phyloP scores from a whole-genome alignment of 2,797 vertebrate species.

The Lophius americanus region DNA sequence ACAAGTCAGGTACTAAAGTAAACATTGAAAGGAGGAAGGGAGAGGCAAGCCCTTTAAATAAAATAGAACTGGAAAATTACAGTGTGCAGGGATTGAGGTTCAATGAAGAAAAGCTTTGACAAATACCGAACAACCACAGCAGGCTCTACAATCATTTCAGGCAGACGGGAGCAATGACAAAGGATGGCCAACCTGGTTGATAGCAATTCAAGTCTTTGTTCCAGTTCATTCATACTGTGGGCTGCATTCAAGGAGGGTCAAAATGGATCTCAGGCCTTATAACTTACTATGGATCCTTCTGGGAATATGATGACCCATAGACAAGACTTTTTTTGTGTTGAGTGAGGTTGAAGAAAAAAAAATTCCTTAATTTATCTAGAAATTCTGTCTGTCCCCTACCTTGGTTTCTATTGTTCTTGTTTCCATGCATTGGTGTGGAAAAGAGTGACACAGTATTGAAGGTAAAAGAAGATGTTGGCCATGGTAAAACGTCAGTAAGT shows the following conservation, averaged over 20 bases:
- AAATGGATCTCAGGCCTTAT: constrained; percentile 5
- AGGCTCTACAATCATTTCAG: background rate
- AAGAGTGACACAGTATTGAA: no score
- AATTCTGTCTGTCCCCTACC: constrained; percentile 3
- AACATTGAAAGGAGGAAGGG: background rate
- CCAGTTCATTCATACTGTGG: constrained; percentile 1
- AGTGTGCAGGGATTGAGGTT: background rate
- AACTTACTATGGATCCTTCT: constrained; percentile 10
- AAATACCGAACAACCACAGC: background rate
- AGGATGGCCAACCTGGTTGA: constrained; percentile 14
- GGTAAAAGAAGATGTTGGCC: background rate
- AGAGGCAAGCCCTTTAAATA: background rate
- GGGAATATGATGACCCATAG: constrained; percentile 23
- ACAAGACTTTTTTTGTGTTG: constrained; percentile 3
- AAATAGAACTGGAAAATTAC: background rate
- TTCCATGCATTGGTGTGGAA: no score
- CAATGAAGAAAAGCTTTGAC: background rate
- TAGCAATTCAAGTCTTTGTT: constrained; percentile 30
- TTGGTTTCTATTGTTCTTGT: constrained; percentile 6
- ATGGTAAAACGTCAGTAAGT: background rate
- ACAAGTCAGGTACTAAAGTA: background rate
- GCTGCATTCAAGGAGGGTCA: constrained; percentile 26
- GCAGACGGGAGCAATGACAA: constrained; percentile 2
- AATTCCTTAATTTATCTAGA: constrained; percentile 28
- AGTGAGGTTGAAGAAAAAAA: constrained; percentile 19